Conservation (phyloP, 35 echinoderm and acorn worm genomes). For the Diadema setosum region DNA sequence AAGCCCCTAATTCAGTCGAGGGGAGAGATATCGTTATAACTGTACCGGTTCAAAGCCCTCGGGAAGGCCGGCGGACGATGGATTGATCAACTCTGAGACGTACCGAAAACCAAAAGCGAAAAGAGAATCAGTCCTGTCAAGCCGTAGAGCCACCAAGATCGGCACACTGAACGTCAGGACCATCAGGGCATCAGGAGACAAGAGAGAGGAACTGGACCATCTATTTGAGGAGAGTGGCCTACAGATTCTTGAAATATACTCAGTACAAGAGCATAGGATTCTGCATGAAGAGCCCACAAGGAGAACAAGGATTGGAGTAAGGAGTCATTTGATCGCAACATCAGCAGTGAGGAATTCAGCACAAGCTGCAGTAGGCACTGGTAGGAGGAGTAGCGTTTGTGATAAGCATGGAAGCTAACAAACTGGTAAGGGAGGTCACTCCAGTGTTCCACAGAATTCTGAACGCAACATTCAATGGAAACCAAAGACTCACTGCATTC, state of each 20-base stretch:
- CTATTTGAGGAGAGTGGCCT: too few relatives aligned
- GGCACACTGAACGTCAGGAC: too few relatives aligned
- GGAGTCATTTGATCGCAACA: not conserved
- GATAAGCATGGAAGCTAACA: too few relatives aligned
- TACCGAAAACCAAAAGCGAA: not conserved
- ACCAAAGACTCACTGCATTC: not conserved
- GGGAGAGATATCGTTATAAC: not conserved
- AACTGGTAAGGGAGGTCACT: not conserved
- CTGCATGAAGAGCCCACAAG: not conserved
- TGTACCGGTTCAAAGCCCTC: not conserved
- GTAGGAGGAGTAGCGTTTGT: not conserved
- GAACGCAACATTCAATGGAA: not conserved
- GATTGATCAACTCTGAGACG: not conserved
- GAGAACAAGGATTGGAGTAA: not conserved
- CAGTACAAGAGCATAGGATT: not conserved
- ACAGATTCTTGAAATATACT: not conserved
- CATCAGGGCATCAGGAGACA: not conserved
- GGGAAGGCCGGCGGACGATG: not conserved
- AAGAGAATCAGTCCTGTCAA: not conserved
- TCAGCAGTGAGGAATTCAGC: not conserved
- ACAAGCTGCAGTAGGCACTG: not conserved
- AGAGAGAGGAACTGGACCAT: not conserved
- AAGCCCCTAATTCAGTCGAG: not conserved
- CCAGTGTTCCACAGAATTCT: not conserved
- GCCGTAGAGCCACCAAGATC: not conserved